Evolutionary conservation across 2,797 vertebrate species (phyloP).

Genomic region (Gobio occitaniae): DNA sequence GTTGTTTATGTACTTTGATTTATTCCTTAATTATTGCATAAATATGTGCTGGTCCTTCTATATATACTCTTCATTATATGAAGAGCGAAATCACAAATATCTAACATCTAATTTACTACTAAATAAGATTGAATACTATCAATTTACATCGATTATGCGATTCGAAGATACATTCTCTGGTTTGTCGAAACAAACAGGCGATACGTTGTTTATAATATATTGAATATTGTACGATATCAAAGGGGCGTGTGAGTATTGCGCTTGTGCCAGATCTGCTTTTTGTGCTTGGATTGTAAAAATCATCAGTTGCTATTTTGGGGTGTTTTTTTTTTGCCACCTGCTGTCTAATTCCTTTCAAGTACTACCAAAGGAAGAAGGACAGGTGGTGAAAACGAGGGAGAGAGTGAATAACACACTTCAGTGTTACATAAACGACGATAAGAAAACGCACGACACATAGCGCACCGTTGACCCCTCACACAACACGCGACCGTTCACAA

Average conservation of each 20-base stretch:
- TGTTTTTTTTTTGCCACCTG: slow-evolving; percentile 67
- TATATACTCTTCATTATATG: slow-evolving; percentile 63
- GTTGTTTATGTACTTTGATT: slow-evolving; percentile 44
- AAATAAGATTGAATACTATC: slow-evolving; percentile 43
- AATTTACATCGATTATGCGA: slow-evolving; percentile 69
- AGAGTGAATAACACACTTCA: slow-evolving; percentile 55
- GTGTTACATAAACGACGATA: slow-evolving; percentile 64
- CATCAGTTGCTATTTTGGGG: slow-evolving; percentile 72
- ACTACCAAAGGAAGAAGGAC: slow-evolving; percentile 49
- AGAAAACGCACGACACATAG: neutral
- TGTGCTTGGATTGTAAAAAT: slow-evolving; percentile 80
- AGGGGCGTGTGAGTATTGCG: slow-evolving; percentile 51
- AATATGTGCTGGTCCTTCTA: slow-evolving; percentile 75
- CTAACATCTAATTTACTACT: slow-evolving; percentile 74
- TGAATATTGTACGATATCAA: slow-evolving; percentile 56
- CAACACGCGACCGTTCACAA: slow-evolving; percentile 60
- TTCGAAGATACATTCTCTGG: slow-evolving; percentile 81
- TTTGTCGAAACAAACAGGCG: slow-evolving; percentile 74
- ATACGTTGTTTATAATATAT: slow-evolving; percentile 57
- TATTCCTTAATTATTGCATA: slow-evolving; percentile 77
- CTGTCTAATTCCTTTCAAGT: slow-evolving; percentile 55
- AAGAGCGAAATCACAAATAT: slow-evolving; percentile 59
- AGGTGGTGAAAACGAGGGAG: slow-evolving; percentile 40
- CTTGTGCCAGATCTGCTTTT: slow-evolving; percentile 74
- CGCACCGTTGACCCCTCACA: slow-evolving; percentile 66